Evolutionary conservation across 1,140 invertebrate genomes (phyloP).

Genomic region (Dendroctonus valens): DNA sequence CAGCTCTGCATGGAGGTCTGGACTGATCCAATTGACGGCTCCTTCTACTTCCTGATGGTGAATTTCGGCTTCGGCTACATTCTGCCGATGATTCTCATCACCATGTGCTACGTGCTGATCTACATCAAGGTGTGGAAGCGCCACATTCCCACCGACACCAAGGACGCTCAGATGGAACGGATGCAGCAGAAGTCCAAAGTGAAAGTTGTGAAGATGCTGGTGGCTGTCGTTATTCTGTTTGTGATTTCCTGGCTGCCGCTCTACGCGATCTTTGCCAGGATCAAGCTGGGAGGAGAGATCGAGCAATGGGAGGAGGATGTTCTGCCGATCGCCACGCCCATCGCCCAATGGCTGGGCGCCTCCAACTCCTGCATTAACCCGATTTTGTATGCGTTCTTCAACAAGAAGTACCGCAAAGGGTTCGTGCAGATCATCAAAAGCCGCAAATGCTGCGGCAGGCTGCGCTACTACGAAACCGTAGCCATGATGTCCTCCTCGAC

Average conservation of each 20-base stretch:
- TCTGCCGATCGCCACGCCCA: conserved; percentile 76
- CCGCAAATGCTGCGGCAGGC: conserved; percentile 75
- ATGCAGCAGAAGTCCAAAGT: conserved; percentile 91
- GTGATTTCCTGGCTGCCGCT: conserved; percentile 93
- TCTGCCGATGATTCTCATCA: conserved; percentile 88
- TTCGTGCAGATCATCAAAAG: conserved; percentile 88
- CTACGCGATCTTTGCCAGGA: conserved; percentile 84
- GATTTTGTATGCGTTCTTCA: conserved; percentile 96
- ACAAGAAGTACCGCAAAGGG: conserved; percentile 92
- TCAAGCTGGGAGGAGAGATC: conserved; percentile 75
- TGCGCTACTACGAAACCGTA: conserved; percentile 80
- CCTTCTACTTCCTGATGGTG: conserved; percentile 84
- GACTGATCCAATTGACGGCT: conserved; percentile 76
- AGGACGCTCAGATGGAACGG: conserved; percentile 86
- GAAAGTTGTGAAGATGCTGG: conserved; percentile 95
- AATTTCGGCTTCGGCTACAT: conserved; percentile 90
- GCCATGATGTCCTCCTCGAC: conserved; percentile 79
- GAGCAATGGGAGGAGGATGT: conserved; percentile 75
- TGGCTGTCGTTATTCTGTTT: conserved; percentile 92
- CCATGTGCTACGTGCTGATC: conserved; percentile 89
- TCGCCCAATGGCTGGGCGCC: conserved; percentile 94
- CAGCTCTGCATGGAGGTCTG: conserved; percentile 81
- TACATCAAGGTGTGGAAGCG: conserved; percentile 89
- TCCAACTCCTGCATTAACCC: conserved; percentile 98
- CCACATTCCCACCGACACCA: conserved; percentile 84